Conservation (phyloP, 2,113 vertebrate species). For the Pimephales promelas region DNA sequence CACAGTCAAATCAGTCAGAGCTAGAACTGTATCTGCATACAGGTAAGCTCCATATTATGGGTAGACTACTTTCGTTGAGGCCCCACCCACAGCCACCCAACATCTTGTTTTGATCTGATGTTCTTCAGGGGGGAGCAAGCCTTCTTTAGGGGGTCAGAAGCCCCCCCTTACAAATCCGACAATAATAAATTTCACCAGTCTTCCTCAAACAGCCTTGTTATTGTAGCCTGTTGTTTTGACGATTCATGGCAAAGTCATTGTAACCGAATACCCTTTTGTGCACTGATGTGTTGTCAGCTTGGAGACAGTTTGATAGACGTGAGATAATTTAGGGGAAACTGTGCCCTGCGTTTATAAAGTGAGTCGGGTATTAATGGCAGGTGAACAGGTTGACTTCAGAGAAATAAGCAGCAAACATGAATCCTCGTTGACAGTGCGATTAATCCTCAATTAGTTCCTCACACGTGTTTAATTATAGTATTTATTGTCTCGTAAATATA, state of each 20-base stretch:
- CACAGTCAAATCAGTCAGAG: no score
- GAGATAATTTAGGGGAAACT: neutral
- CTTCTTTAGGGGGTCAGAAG: no score
- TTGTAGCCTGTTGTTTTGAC: slow-evolving; percentile 6
- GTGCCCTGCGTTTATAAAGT: neutral
- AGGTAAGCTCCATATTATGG: no score
- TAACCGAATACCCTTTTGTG: slow-evolving; percentile 47
- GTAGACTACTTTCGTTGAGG: no score
- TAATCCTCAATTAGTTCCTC: neutral
- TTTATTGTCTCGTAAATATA: slow-evolving; percentile 22
- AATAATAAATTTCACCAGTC: neutral
- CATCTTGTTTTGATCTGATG: no score
- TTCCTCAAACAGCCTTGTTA: neutral
- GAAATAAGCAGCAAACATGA: neutral
- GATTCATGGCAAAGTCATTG: slow-evolving; percentile 40
- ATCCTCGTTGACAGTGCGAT: neutral
- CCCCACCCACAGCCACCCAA: no score
- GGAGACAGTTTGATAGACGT: slow-evolving; percentile 47
- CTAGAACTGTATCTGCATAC: no score
- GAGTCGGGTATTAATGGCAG: neutral
- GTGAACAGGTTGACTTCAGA: neutral
- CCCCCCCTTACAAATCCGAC: neutral
- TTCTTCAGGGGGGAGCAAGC: no score
- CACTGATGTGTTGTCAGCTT: slow-evolving; percentile 3
- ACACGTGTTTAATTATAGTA: neutral